These are phyloP conservation scores for Pangasius larnaudii DNA, from an alignment of 2,797 vertebrate genomes.

Conservation along the genomic window DNA sequence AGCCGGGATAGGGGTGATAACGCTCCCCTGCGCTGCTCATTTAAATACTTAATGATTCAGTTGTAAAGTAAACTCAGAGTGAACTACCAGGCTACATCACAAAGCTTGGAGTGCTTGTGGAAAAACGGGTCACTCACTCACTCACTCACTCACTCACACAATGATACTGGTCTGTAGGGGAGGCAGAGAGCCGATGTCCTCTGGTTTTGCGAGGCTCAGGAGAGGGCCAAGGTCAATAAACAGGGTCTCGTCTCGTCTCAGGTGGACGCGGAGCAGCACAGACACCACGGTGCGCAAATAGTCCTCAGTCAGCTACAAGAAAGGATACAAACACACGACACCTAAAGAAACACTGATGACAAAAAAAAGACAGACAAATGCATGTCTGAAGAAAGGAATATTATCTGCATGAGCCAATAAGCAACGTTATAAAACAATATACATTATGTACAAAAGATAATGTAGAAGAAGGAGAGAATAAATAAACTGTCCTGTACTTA, in stretches of 20 bases:
- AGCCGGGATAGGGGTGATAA: neutral
- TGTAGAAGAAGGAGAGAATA: neutral
- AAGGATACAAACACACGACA: neutral
- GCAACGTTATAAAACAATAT: neutral
- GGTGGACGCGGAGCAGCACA: conserved; percentile 72
- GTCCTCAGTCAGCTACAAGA: conserved; percentile 65
- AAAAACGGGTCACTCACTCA: conserved; percentile 59
- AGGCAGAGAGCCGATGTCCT: conserved; percentile 73
- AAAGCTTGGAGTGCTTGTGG: neutral
- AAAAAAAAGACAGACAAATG: neutral
- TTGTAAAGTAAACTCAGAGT: neutral
- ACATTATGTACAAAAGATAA: neutral
- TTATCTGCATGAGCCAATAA: neutral
- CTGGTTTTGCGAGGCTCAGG: conserved; percentile 62
- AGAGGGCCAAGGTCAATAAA: conserved; percentile 72
- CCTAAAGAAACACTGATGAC: neutral
- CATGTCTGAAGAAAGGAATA: neutral
- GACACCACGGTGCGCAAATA: conserved; percentile 75
- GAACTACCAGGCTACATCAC: neutral
- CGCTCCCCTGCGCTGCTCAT: neutral
- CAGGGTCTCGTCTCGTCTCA: conserved; percentile 66
- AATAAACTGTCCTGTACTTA: neutral
- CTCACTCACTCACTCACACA: conserved; percentile 74
- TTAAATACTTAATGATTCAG: neutral
- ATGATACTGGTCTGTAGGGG: conserved; percentile 62